Base-by-base conservation (phyloP, 2,113 vertebrate species). In the Perognathus longimembris region DNA sequence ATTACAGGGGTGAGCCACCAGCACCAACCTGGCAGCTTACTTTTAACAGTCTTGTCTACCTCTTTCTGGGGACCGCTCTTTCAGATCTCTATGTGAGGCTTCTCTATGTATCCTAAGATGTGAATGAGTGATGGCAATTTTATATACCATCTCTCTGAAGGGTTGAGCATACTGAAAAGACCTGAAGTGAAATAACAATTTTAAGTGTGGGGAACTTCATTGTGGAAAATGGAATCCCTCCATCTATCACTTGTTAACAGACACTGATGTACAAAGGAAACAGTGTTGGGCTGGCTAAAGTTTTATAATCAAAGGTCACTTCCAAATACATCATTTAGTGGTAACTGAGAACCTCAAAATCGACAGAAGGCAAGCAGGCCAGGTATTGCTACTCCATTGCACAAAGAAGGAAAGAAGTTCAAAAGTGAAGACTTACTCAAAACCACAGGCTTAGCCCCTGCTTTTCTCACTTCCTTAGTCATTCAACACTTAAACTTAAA, bases 261-360 rank as follows among this genome's bases (percentile, higher is more conserved):
- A 32, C 22, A 67, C 40, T 69, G n/a, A 21, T 26, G 7, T 26
- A 36, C n/a, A n/a, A n/a, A 57, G 34, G 30, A 67, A 88, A 78
- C 20, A 14, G 1, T 4, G 7, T 24, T 77, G 10, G 14, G 26
- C 20, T 74, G 42, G 75, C 40, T 67, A 42, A 71, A 82, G 66
- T 38, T 75, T 91, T 79, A 83, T 32, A 85, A 57, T 38, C 77
- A 57, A 42, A 85, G n/a, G 24, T 69, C 34, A 73, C 32, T 75
- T 90, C 71, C 90, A 92, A 74, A 90, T 66, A 26, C 17, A 22
- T 61, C 40, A 24, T 81, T 34, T 42, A 88, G 8, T 57, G 28
- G 26, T 22, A 57, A 78, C 59, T 24, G 32, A 91, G 66, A 71
- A 36, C n/a, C 28, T 74, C 30, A 14, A 59, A 69, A 28, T 85